Evolutionary conservation across 1,140 invertebrate species (phyloP).

Genomic region (Drosophila simulans): DNA sequence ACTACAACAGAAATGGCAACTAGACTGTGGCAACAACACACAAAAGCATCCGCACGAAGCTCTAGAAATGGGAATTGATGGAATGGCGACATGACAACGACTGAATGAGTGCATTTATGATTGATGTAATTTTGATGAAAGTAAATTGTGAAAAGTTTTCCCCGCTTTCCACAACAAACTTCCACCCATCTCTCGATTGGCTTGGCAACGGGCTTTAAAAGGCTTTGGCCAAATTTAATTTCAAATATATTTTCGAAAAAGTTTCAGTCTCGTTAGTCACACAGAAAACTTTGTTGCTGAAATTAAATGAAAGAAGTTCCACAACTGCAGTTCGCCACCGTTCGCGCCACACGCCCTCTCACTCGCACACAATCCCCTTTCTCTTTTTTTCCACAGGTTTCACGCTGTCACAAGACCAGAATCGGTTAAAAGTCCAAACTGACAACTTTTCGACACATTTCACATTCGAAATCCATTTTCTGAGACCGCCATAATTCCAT

Average conservation of each 20-base stretch:
- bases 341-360: background rate
- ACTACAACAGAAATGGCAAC: conserved; percentile 23
- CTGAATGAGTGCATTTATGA: conserved; percentile 78
- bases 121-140: conserved; percentile 81
- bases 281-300: conserved; percentile 67
- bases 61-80: conserved; percentile 69
- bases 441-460: conserved; percentile 66
- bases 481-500: conserved; percentile 64
- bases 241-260: conserved; percentile 68
- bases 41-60: conserved; percentile 50
- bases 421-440: conserved; percentile 56
- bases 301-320: conserved; percentile 80
- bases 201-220: conserved; percentile 56
- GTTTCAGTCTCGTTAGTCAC: conserved; percentile 65
- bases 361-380: conserved; percentile 3
- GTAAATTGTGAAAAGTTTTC: conserved; percentile 63
- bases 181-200: background rate
- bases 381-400: conserved; percentile 11
- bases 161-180: conserved; percentile 27
- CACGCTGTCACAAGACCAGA: conserved; percentile 43
- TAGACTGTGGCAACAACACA: conserved; percentile 20
- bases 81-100: conserved; percentile 54
- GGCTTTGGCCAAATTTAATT: conserved; percentile 69
- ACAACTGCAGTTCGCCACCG: conserved; percentile 61
- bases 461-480: conserved; percentile 65